These are phyloP conservation scores for Caenorhabditis japonica DNA, from an alignment of 2,888 invertebrate species.

Conservation along the genomic window DNA sequence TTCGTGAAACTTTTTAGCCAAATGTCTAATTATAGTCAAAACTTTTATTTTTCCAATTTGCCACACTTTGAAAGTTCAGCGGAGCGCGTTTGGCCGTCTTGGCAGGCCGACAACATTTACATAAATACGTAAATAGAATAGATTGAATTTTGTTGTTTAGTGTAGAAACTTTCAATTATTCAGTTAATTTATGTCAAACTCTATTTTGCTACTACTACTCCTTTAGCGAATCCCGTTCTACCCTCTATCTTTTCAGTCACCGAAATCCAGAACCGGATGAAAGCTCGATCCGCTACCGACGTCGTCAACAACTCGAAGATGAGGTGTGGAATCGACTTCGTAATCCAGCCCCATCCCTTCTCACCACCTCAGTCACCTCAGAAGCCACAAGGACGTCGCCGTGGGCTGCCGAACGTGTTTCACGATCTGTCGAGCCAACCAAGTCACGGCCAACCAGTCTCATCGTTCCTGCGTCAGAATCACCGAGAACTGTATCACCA, in stretches of 20 bases:
- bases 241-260: conserved; percentile 33
- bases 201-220: not conserved
- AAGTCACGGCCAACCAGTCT: conserved; percentile 49
- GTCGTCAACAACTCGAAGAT: conserved; percentile 72
- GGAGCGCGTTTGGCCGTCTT: too few species aligned
- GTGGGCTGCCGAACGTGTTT: conserved; percentile 47
- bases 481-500: conserved; percentile 48
- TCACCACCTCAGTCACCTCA: conserved; percentile 21
- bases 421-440: conserved; percentile 39
- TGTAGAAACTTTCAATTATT: too few species aligned
- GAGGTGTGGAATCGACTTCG: conserved; percentile 72
- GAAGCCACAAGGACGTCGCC: conserved; percentile 30
- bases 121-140: too few species aligned
- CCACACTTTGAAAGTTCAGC: too few species aligned
- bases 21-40: too few species aligned
- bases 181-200: not conserved
- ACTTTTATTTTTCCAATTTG: too few species aligned
- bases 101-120: too few species aligned
- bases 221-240: not conserved
- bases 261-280: conserved; percentile 55
- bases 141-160: too few species aligned
- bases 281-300: conserved; percentile 65
- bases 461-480: conserved; percentile 22
- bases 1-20: too few species aligned
- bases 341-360: conserved; percentile 35